phyloP scores from a whole-genome alignment of 2,113 vertebrate species.

The Herpailurus yagouaroundi region DNA sequence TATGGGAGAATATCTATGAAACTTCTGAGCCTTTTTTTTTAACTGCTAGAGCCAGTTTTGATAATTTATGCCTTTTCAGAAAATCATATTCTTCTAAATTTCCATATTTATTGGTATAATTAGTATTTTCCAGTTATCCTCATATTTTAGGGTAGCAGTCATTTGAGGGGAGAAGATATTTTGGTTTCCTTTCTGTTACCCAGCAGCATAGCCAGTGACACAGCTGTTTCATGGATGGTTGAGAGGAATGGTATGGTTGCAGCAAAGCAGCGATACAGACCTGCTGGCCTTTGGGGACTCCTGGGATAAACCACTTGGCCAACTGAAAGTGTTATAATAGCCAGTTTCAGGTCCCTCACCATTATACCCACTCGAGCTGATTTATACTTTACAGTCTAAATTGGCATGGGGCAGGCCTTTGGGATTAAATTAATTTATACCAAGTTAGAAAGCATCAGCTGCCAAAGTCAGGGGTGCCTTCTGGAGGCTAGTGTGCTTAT shows the following conservation, averaged over 20 bases:
- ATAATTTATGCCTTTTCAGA: background rate
- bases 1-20: background rate
- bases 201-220: background rate
- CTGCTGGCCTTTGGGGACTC: background rate
- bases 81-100: background rate
- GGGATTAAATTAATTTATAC: constrained; percentile 73
- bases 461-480: constrained; percentile 46
- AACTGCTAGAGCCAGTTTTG: background rate
- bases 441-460: constrained; percentile 70
- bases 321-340: background rate
- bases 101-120: background rate
- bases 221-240: background rate
- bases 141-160: background rate
- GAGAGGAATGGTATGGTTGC: background rate
- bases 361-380: constrained; percentile 45
- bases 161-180: background rate
- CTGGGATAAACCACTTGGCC: background rate
- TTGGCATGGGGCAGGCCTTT: constrained; percentile 57
- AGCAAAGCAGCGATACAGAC: background rate
- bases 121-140: constrained; percentile 20
- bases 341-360: background rate
- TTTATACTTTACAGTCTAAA: constrained; percentile 54
- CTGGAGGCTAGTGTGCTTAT: constrained; percentile 46
- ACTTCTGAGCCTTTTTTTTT: background rate
- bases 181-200: background rate